Evolutionary conservation across 2,113 vertebrate species (phyloP).

Genomic region (Arothron firmamentum): DNA sequence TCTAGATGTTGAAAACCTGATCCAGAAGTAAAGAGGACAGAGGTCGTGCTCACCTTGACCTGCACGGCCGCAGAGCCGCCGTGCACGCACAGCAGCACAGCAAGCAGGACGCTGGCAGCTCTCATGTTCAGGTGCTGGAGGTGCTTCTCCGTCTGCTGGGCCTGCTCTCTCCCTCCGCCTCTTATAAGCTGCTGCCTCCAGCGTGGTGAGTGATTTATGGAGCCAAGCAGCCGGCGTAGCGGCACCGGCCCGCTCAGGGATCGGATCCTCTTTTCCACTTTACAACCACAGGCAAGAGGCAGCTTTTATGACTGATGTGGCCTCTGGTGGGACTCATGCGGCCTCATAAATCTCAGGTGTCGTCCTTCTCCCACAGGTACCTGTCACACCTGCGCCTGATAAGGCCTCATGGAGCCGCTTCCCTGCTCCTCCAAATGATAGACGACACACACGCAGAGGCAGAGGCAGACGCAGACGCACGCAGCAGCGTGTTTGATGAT

Average conservation of each 20-base stretch:
- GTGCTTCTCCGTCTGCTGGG: neutral
- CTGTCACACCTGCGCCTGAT: neutral
- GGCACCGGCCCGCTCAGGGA: neutral
- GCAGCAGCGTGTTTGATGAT: no score
- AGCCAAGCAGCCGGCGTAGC: neutral
- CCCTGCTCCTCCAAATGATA: no score
- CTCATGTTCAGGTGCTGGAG: neutral
- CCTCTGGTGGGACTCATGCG: neutral
- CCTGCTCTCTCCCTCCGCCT: neutral
- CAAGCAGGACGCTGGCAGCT: neutral
- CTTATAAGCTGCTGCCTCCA: neutral
- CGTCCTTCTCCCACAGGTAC: neutral
- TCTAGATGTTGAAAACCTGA: neutral
- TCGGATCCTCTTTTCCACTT: neutral
- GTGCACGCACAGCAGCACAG: neutral
- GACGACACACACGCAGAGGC: no score
- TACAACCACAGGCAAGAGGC: neutral
- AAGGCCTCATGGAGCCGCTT: neutral
- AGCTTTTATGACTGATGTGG: neutral
- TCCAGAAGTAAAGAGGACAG: neutral
- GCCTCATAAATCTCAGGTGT: neutral
- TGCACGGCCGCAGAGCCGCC: neutral
- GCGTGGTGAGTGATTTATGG: neutral
- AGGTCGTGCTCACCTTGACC: neutral
- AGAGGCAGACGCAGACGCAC: no score